Conservation (phyloP, 92 coral and sea anemone species). For the Chrysogorgia sp. region DNA sequence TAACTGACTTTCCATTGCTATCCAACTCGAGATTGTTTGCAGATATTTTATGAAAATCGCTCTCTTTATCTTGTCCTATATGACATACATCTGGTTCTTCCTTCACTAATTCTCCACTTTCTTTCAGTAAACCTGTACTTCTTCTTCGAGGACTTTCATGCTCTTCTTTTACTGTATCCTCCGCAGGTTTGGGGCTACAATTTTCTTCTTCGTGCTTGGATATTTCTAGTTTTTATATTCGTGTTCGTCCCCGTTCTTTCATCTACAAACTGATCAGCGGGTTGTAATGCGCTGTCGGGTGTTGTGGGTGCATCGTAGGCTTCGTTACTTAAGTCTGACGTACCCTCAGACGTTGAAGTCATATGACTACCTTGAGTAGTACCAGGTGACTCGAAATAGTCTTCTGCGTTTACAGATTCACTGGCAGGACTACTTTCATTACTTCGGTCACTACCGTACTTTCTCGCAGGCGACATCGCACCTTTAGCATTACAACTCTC, state of each 20-base stretch:
- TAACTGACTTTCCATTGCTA: constrained; percentile 77
- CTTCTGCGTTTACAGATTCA: constrained; percentile 21
- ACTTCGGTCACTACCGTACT: constrained; percentile 26
- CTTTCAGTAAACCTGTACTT: neutral
- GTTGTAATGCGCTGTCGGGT: neutral
- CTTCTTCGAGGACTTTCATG: constrained; percentile 32
- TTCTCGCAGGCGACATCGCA: neutral
- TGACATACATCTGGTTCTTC: neutral
- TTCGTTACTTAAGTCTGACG: constrained; percentile 32
- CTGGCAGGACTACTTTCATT: constrained; percentile 28
- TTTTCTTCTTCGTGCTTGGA: constrained; percentile 37
- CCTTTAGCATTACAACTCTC: neutral
- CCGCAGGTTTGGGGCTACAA: neutral
- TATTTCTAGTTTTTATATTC: neutral
- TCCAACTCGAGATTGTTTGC: constrained; percentile 87
- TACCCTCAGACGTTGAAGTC: constrained; percentile 29
- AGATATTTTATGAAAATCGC: constrained; percentile 40
- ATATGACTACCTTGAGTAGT: constrained; percentile 19
- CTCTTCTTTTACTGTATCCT: neutral
- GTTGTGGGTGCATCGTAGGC: constrained; percentile 6
- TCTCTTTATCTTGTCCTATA: neutral
- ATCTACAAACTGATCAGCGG: neutral
- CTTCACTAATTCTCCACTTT: neutral
- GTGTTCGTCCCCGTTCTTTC: neutral
- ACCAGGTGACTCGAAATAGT: constrained; percentile 13